A percentile compares a stretch with the other conserved stretches of the same genome.
Evolutionary conservation across 2,888 invertebrate species (phyloP).

Genomic region (Rugalucina vietnamica): DNA sequence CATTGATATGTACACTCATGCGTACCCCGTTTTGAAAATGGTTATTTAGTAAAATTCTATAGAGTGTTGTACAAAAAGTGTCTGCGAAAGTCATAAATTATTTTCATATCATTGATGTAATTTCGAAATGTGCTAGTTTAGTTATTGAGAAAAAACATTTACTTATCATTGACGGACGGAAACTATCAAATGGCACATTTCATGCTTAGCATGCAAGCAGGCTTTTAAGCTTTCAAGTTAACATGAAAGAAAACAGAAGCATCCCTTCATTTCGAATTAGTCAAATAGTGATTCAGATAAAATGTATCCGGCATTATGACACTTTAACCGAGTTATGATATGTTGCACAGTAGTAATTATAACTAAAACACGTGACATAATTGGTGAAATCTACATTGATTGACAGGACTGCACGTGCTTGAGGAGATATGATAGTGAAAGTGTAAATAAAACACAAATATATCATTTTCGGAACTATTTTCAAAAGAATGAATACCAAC

Average conservation of each 20-base stretch:
- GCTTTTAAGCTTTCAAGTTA: constrained; percentile 13
- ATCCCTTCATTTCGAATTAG: neutral
- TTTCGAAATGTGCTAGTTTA: neutral
- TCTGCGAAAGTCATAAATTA: neutral
- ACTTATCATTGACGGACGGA: constrained; percentile 17
- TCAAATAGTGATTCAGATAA: neutral
- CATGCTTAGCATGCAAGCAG: neutral
- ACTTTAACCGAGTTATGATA: neutral
- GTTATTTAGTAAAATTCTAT: no score
- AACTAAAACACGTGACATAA: neutral
- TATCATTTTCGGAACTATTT: no score
- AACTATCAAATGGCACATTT: constrained; percentile 4
- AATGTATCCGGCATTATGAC: constrained; percentile 3
- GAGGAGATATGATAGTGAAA: no score
- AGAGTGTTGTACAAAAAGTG: no score
- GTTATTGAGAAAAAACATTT: constrained; percentile 5
- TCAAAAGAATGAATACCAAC: no score
- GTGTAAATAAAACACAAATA: no score
- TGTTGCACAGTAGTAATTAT: neutral
- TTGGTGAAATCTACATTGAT: neutral
- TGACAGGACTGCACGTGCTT: no score
- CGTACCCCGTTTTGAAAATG: no score
- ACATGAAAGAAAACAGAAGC: constrained; percentile 1
- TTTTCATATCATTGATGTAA: neutral
- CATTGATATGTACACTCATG: no score